Conservation (phyloP, 2,797 vertebrate species). For the Discoglossus pictus region DNA sequence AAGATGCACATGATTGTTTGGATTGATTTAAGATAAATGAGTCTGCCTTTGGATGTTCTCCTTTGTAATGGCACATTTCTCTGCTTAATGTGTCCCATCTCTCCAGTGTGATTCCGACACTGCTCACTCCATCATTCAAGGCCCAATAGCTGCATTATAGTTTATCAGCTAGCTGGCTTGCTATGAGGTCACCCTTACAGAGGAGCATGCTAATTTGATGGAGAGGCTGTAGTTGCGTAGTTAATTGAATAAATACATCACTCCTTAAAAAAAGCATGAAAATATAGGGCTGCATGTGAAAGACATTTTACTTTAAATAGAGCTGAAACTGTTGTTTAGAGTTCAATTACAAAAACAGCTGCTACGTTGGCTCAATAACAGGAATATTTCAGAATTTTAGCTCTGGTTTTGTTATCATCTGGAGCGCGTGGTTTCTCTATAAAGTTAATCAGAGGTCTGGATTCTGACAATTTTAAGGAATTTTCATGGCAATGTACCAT, state of each 20-base stretch:
- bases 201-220: slow-evolving; percentile 56
- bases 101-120: slow-evolving; percentile 17
- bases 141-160: slow-evolving; percentile 34
- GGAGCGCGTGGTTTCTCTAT: slow-evolving; percentile 2
- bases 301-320: slow-evolving; percentile 38
- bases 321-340: slow-evolving; percentile 19
- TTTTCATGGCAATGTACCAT: slow-evolving; percentile 26
- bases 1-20: slow-evolving; percentile 6
- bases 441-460: not conserved
- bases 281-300: slow-evolving; percentile 10
- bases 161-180: slow-evolving; percentile 53
- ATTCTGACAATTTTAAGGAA: slow-evolving; percentile 28
- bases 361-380: slow-evolving; percentile 12
- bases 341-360: slow-evolving; percentile 44
- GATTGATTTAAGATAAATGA: slow-evolving; percentile 18
- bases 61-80: slow-evolving; percentile 17
- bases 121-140: slow-evolving; percentile 47
- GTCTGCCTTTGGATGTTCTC: not conserved
- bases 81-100: slow-evolving; percentile 28
- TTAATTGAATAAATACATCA: slow-evolving; percentile 56
- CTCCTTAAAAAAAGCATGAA: slow-evolving; percentile 37
- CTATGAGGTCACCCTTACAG: slow-evolving; percentile 40
- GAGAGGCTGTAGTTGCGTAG: slow-evolving; percentile 53
- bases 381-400: slow-evolving; percentile 8
- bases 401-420: slow-evolving; percentile 23